Evolutionary conservation across 2,888 invertebrate genomes (phyloP), one percentile per base, ranked within the genome.

Genomic region (Cosmia trapezina): DNA sequence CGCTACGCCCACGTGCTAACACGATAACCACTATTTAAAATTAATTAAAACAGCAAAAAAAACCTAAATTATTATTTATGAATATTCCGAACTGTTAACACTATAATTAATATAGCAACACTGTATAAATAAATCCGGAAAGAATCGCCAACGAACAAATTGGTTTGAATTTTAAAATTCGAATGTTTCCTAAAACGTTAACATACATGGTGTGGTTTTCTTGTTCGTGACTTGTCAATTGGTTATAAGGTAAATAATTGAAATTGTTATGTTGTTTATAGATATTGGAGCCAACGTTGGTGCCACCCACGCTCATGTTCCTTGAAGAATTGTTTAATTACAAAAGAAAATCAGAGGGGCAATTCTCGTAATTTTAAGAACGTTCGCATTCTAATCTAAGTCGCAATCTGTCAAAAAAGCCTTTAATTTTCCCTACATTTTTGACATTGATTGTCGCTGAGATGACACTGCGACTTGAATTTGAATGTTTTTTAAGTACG

Each of bases 201-300:
- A 57, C 68, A 74, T 75, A 73, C 59, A 73, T 69, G 72, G 49
- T 80, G 73, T 69, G 56, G 68, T 79, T 71, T 73, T 78, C 59
- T 76, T 67, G 72, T 67, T 85, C 85, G 86, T 86, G 86, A 86
- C 85, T 82, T 80, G 78, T 80, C 78, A 76, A 75, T 81, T 73
- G 68, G 78, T 75, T 47, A 69, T 33, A 54, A 67, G 51, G 77
- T 78, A 81, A 84, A 84, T 83, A 75, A 80, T 87, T 86, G 60
- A 65, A 81, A 76, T 73, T 56, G 11, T 43, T 71, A n/a, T 19
- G 61, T 67, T 62, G 22, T 22, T 28, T 17, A 9, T 65, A 78
- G 57, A 80, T 64, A 7, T 67, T 73, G 43, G 43, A 8, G 4
- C 53, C 60, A 83, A 57, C 14, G 12, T 53, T 64, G 45, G 51